Evolutionary conservation across 2,888 invertebrate genomes (phyloP), one percentile per base, ranked within the genome.

Genomic region (Brachypalpus laphriformis): DNA sequence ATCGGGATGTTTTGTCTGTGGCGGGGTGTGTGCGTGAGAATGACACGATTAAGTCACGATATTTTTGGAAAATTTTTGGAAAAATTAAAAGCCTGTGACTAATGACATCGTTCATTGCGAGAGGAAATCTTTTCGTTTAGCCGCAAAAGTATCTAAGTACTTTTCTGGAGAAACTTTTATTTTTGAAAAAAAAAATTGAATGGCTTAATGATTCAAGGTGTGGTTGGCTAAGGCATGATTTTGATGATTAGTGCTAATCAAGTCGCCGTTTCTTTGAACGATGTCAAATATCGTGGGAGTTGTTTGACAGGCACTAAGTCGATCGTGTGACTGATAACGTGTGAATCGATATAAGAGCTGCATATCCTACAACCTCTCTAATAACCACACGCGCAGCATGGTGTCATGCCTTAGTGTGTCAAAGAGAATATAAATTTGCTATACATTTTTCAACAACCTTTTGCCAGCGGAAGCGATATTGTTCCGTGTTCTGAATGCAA

Each of bases 61-160:
- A 1, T 7, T 56, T 14, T 25, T 14, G 1, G 11, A 16, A 14
- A 25, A 25, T 9, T 37, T 47, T 34, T 49, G 49, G 8, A 31
- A 65, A 72, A 72, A 65, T 37, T 72, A 80, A 80, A 74, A 74
- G 74, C 54, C 56, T 75, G 81, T 82, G 76, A 82, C 81, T 82
- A 82, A 76, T 82, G 75, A 82, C 45, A 22, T 45, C 16, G 31
- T 25, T 56, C 61, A 11, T 54, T 56, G 20, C 11, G 34, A 47
- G n/a, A 25, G 25, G 11, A 42, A 40, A 40, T 31, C 20, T 20
- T 1, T 7, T 20, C 40, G 40, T 14, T 40, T 40, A 40, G 14
- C 40, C 5, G 14, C 40, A 6, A 40, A 14, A 3, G 40, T 1
- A 40, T 14, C 11, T 40, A 40, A 40, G 14, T n/a, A 14, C 14